Percentiles rank a stretch among this genome's conserved stretches.
Conservation (phyloP, 2,797 vertebrate genomes). For the Cetoscarus ocellatus region DNA sequence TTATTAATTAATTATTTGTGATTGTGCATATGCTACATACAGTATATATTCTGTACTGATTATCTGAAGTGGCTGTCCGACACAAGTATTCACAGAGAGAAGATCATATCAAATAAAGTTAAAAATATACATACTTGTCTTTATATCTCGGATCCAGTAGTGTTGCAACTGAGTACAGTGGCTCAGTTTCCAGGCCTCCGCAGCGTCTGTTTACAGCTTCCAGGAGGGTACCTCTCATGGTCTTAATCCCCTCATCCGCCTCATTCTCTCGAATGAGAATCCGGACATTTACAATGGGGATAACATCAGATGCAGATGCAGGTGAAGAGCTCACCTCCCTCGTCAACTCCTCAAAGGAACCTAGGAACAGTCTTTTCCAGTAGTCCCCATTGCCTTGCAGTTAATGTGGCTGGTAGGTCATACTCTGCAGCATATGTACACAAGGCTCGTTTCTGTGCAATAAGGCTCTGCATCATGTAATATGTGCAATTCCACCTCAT, state of each 20-base stretch:
- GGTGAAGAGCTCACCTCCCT: neutral
- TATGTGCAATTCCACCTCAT: neutral
- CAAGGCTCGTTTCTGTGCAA: neutral
- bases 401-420: neutral
- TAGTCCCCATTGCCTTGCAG: neutral
- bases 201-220: neutral
- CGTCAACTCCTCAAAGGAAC: neutral
- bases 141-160: constrained; percentile 1
- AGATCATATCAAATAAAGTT: too few relatives aligned
- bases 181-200: neutral
- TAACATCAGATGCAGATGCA: neutral
- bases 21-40: too few relatives aligned
- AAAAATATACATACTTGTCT: too few relatives aligned
- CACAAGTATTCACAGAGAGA: too few relatives aligned
- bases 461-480: neutral
- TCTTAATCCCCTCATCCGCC: neutral
- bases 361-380: neutral
- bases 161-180: neutral
- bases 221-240: neutral
- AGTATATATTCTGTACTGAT: too few relatives aligned
- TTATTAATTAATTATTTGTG: too few relatives aligned
- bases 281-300: neutral
- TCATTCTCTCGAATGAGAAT: neutral
- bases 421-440: neutral
- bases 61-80: too few relatives aligned